Conservation (phyloP, 2,113 vertebrate genomes). For the Lucifuga dentata region DNA sequence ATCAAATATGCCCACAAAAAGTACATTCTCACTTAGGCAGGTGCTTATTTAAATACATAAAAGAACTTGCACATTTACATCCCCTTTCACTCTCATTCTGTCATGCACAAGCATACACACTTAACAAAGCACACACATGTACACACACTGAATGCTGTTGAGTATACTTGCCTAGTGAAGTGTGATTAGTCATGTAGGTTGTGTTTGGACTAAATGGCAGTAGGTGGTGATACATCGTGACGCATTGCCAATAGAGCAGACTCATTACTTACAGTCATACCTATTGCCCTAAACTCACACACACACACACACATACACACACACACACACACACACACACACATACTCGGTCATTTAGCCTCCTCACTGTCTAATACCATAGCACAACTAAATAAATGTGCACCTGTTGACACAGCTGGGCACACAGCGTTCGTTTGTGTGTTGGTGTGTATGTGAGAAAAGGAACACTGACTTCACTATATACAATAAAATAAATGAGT, state of each 20-base stretch:
- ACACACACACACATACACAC: constrained; percentile 47
- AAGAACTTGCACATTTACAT: constrained; percentile 1
- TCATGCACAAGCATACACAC: constrained; percentile 4
- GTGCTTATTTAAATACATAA: too few relatives aligned
- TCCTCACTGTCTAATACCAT: constrained; percentile 32
- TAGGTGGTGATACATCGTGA: constrained; percentile 62
- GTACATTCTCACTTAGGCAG: too few relatives aligned
- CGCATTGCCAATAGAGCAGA: constrained; percentile 31
- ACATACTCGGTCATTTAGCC: constrained; percentile 22
- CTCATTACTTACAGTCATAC: constrained; percentile 72
- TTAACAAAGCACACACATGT: neutral
- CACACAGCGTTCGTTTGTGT: constrained; percentile 5
- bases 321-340: constrained; percentile 26
- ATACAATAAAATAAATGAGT: too few relatives aligned
- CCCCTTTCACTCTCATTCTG: neutral
- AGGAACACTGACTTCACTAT: constrained; percentile 14
- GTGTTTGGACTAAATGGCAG: constrained; percentile 55
- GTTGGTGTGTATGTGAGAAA: neutral
- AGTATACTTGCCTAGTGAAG: constrained; percentile 2
- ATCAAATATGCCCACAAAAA: too few relatives aligned
- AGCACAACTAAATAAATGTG: constrained; percentile 42
- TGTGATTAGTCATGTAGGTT: constrained; percentile 45
- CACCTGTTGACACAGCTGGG: constrained; percentile 76
- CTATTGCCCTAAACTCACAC: constrained; percentile 32
- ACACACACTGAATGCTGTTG: neutral